Percentiles rank a stretch among this genome's conserved stretches.
These are phyloP conservation scores for Bufo gargarizans DNA, from an alignment of 2,113 vertebrate species.

Conservation along the genomic window DNA sequence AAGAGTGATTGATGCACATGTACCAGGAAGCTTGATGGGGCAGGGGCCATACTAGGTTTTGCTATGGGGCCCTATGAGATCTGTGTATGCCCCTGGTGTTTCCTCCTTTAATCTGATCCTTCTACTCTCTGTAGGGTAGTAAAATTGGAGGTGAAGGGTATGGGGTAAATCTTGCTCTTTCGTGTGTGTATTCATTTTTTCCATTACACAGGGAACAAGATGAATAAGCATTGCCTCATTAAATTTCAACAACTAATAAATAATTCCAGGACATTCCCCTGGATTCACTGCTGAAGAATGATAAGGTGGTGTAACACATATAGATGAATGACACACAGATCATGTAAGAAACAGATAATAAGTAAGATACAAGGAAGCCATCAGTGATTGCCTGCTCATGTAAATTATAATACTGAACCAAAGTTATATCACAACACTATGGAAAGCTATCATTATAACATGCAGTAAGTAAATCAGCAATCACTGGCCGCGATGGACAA, in stretches of 20 bases:
- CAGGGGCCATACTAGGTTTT: too few relatives aligned
- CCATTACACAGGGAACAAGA: neutral
- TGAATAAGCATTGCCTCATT: neutral
- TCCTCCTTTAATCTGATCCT: too few relatives aligned
- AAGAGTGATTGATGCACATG: too few relatives aligned
- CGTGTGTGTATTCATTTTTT: neutral
- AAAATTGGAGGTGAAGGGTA: neutral
- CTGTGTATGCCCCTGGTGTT: too few relatives aligned
- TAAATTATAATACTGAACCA: neutral
- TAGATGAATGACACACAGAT: neutral
- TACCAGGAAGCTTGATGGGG: too few relatives aligned
- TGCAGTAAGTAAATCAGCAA: neutral
- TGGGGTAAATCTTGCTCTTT: neutral
- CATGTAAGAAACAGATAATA: neutral
- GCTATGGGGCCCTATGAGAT: too few relatives aligned
- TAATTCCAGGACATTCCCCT: neutral
- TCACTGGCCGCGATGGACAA: neutral
- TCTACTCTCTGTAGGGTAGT: too few relatives aligned
- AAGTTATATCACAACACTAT: neutral
- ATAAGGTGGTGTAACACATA: neutral
- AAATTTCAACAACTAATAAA: neutral
- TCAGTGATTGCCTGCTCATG: neutral
- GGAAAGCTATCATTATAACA: neutral
- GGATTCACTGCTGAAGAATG: neutral
- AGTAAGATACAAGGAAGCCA: neutral